phyloP scores from a whole-genome alignment of 2,113 vertebrate species.

The Tyto alba region DNA sequence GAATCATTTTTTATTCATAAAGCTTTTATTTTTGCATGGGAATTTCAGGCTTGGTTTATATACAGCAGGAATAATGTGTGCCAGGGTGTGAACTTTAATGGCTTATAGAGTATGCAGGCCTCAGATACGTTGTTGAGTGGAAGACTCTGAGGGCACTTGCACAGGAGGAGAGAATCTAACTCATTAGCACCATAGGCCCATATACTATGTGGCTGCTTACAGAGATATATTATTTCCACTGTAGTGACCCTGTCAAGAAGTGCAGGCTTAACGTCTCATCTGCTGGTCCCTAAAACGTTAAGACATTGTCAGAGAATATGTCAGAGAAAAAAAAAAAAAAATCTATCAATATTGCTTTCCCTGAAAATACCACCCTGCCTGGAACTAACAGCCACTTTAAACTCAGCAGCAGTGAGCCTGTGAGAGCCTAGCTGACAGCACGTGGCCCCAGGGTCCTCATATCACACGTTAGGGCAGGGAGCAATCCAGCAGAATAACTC shows the following conservation, averaged over 20 bases:
- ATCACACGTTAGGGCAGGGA: not conserved
- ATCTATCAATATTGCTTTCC: not conserved
- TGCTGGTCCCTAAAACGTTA: not conserved
- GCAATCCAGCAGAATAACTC: not conserved
- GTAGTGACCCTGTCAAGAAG: not conserved
- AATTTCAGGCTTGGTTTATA: not conserved
- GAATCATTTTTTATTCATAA: conserved; percentile 3
- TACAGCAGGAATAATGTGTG: not conserved
- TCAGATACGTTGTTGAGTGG: not conserved
- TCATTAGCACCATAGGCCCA: not conserved
- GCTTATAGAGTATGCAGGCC: not conserved
- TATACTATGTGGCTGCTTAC: not conserved
- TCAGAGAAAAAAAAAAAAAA: not conserved
- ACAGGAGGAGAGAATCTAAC: not conserved
- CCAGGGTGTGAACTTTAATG: rapidly evolving
- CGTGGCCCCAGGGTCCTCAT: not conserved
- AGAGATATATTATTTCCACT: not conserved
- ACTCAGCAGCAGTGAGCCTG: not conserved
- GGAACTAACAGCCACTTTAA: not conserved
- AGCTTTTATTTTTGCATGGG: not conserved
- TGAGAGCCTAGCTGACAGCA: not conserved
- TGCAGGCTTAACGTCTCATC: not conserved
- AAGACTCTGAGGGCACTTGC: not conserved
- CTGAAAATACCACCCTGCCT: not conserved
- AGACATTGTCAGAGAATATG: not conserved